Evolutionary conservation across 2,797 vertebrate genomes (phyloP), one percentile per base, ranked within the genome.

Genomic region (Lepidocolaptes lacrymiger): DNA sequence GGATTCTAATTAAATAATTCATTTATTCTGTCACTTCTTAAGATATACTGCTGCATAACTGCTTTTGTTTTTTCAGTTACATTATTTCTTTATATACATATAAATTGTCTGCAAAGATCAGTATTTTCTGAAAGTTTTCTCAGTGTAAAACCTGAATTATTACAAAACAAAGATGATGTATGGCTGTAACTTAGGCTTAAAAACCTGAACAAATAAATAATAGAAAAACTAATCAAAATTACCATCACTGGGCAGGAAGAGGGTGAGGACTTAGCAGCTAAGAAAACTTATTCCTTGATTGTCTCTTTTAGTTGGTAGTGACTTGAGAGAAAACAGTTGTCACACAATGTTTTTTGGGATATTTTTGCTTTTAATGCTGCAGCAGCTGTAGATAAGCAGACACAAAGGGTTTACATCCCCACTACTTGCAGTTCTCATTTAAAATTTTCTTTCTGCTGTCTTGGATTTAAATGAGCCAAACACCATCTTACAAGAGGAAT

Each of bases 291-390:
- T 7, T 86, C 15, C 12, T 83, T 4, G 1, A 51, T 78, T 15
- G 23, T 4, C 3, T 58, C 12, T n/a, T 71, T 61, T 59, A 21
- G 1, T 28, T 66, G 37, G 16, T n/a, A 62, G 7, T n/a, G 14
- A 75, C 15, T 21, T 73, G 21, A 36, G 44, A 52, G 18, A 49
- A 85, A 80, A 58, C 6, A 66, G 28, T 2, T 44, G 13, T 28
- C 14, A 37, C 9, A 18, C 4, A 48, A 19, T 10, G 9, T 14
- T 13, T 34, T 77, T 10, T 4, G 2, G 11, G 0, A 2, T 9
- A 24, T 41, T 67, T 78, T 49, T 80, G 6, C 9, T 37, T 82
- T 43, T 59, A 46, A 23, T 59, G 36, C 39, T 72, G 27, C 30
- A 63, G 27, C 14, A 78, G 11, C 3, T 0, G 2, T 55, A 41